These are phyloP conservation scores for Cantharis nigra DNA, from an alignment of 2,888 invertebrate genomes.

Conservation along the genomic window DNA sequence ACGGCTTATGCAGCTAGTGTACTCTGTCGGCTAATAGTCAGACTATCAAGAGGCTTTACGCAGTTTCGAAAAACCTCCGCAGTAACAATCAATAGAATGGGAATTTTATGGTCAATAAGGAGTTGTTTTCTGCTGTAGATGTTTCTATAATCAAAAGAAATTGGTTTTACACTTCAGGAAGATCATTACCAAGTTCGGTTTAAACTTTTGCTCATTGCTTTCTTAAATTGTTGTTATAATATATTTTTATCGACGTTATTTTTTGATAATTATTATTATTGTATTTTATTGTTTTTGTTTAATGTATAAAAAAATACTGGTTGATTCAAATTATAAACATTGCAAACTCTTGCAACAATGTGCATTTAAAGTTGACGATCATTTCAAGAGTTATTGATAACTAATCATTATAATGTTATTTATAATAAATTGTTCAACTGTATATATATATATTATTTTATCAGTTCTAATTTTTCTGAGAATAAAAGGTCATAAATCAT, in stretches of 20 bases:
- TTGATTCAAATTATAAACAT: no score
- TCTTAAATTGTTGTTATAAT: neutral
- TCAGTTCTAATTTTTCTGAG: slow-evolving; percentile 4
- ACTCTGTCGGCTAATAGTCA: slow-evolving; percentile 42
- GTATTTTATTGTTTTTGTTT: neutral
- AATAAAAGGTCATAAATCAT: slow-evolving; percentile 26
- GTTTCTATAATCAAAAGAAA: slow-evolving; percentile 50
- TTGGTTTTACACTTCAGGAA: slow-evolving; percentile 5
- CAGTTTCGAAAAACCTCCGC: slow-evolving; percentile 43
- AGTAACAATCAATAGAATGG: slow-evolving; percentile 58
- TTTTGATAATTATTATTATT: neutral
- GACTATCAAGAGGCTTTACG: slow-evolving; percentile 32
- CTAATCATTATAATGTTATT: neutral
- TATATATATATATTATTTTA: neutral
- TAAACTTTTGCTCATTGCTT: neutral
- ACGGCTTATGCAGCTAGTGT: slow-evolving; percentile 31
- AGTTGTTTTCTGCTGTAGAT: slow-evolving; percentile 47
- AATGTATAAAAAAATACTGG: neutral
- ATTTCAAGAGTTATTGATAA: neutral
- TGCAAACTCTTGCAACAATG: neutral
- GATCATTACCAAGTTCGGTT: neutral
- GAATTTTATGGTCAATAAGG: slow-evolving; percentile 57
- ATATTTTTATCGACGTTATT: no score
- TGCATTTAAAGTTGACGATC: neutral
- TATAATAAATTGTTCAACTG: neutral